Evolutionary conservation across 2,113 vertebrate species (phyloP), one percentile per base, ranked within the genome.

Genomic region (Sceloporus tristichus): DNA sequence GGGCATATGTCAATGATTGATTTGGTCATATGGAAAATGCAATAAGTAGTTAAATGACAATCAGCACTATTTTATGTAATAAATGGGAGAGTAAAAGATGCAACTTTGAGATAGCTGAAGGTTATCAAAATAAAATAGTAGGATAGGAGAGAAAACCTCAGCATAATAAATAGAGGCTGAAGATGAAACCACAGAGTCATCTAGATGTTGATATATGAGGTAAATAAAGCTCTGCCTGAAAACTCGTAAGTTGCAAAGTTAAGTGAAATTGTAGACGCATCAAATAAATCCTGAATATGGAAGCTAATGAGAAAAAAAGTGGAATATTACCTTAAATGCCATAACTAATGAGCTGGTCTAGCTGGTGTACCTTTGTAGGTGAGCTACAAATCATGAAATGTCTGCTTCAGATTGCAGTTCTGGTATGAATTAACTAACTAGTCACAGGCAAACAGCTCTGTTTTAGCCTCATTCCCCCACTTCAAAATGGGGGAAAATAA

Each of bases 21-120:
- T 86, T 78, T 68, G 34, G 27, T 48, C 23, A 68, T 85, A 79
- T 54, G 11, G 75, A 79, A 79, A 68, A 79, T 53, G 10, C 29
- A 70, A 79, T 86, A 84, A 71, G 48, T 42, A 86, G 75, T 68
- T 86, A 86, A 68, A 78, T 79, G 75, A 79, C 75, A 54, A 21
- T 68, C 85, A 79, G 53, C 42, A 70, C 19, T 23, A 25, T 42
- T 48, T 68, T 38, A 53, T 78, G n/a, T 54, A 77, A 78, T 68
- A 86, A 68, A 78, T 25, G 40, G 74, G 40, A 23, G 25, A 42
- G 59, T 77, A 38, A 86, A 86, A n/a, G 75, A 86, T n/a, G 25
- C 27, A 48, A 54, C 75, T 66, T 68, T 85, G 78, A 85, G 75
- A 66, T 77, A 77, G 62, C 62, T 40, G 27, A 86, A 86, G 27